Percentiles rank a stretch among this genome's conserved stretches.
These are phyloP conservation scores for Danaus chrysippus DNA, from an alignment of 2,888 invertebrate genomes.

Conservation along the genomic window DNA sequence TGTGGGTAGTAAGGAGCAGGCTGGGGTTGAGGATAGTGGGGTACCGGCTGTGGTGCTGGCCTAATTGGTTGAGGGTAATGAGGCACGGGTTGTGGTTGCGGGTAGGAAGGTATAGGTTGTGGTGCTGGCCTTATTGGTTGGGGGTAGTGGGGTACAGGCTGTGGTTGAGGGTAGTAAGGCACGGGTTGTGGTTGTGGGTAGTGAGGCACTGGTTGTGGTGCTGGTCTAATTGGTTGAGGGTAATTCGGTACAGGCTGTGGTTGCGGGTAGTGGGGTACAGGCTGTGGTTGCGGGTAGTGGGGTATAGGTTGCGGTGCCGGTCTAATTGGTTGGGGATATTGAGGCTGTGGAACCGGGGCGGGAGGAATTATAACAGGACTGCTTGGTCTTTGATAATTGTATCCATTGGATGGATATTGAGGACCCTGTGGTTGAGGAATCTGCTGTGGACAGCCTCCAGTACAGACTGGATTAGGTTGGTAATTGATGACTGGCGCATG, in stretches of 20 bases:
- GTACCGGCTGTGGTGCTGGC: slow-evolving; percentile 9
- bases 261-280: slow-evolving; percentile 15
- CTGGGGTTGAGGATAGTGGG: slow-evolving; percentile 18
- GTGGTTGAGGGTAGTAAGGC: slow-evolving; percentile 27
- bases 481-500: slow-evolving; percentile 52
- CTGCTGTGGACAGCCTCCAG: slow-evolving; percentile 34
- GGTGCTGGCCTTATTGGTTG: slow-evolving; percentile 17
- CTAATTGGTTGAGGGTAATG: slow-evolving; percentile 22
- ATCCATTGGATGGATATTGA: slow-evolving; percentile 13
- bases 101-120: slow-evolving; percentile 9
- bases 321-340: slow-evolving; percentile 15
- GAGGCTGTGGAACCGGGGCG: slow-evolving; percentile 26
- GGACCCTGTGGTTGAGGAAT: slow-evolving; percentile 33
- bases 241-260: slow-evolving; percentile 22
- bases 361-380: slow-evolving; percentile 21
- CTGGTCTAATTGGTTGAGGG: slow-evolving; percentile 31
- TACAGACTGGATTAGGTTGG: slow-evolving; percentile 42
- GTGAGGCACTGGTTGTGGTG: slow-evolving; percentile 22
- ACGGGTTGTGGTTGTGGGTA: slow-evolving; percentile 8
- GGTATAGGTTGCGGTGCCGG: slow-evolving; percentile 27
- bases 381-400: slow-evolving; percentile 19
- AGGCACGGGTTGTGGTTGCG: slow-evolving; percentile 22
- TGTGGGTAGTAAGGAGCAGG: slow-evolving; percentile 25
- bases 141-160: slow-evolving; percentile 25
- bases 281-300: slow-evolving; percentile 18